Evolutionary conservation across 2,797 vertebrate species (phyloP), one percentile per base, ranked within the genome.

Genomic region (Leptatherina wallacei): DNA sequence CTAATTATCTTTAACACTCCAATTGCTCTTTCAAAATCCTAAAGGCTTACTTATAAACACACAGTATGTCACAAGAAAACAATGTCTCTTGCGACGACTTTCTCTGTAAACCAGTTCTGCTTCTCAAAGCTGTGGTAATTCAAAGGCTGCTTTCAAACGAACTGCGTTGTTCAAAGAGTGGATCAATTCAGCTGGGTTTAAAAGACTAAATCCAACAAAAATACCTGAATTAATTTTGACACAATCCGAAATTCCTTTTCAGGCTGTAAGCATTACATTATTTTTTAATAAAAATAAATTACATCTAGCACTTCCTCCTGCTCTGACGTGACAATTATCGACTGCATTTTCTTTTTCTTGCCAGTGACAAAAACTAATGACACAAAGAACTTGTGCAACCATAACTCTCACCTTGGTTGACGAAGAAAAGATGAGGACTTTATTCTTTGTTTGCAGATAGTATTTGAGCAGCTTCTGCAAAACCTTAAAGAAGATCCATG

Each of bases 371-470:
- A 20, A 44, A 44, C 4, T 18, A 44, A 47, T 11, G 9, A 12
- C 47, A 22, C 47, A 51, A 22, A 51, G 8, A 11, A 51, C 18
- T n/a, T 20, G 2, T 10, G 0, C 33, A 42, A 49, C 7, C 7
- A 27, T 16, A 44, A 14, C 18, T 36, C 94, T 94, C 86, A 97
- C 98, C 96, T 97, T 98, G 24, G 97, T 99, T 29, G 98, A 98
- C 75, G 96, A 94, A 36, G 97, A 99, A 86, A 99, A 99, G 77
- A 99, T 91, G 38, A 99, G 96, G 61, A 99, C 88, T 95, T 99
- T 99, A 88, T 97, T 96, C 76, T 90, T 96, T 85, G 88, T 96
- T 87, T 92, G 94, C 76, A 73, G 88, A 81, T 96, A 98, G 85
- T 96, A 95, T 87, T 93, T 96, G 75, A 99, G 91, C 86, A 99